phyloP scores from a whole-genome alignment of 2,888 invertebrate species.

The Melanostoma mellinum region DNA sequence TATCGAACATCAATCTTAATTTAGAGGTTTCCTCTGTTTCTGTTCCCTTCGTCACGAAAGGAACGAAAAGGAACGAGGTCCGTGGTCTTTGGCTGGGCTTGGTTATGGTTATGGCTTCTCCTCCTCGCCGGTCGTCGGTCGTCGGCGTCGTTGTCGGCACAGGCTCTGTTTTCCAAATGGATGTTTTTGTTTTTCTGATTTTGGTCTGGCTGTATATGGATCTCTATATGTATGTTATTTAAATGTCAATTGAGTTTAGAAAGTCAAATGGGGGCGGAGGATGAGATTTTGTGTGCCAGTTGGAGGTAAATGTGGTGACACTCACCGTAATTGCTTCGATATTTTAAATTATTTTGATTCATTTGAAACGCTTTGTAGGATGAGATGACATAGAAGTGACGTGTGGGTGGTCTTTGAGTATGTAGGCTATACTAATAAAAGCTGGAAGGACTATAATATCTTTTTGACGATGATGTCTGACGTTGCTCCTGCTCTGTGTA shows the following conservation, averaged over 20 bases:
- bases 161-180: background rate
- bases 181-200: constrained; percentile 1
- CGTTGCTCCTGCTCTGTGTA: no score
- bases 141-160: background rate
- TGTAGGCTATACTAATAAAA: no score
- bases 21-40: constrained; percentile 57
- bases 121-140: background rate
- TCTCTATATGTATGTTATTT: constrained; percentile 9
- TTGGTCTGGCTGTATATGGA: background rate
- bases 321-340: constrained; percentile 45
- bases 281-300: constrained; percentile 3
- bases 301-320: constrained; percentile 42
- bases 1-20: constrained; percentile 73
- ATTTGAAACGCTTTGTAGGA: constrained; percentile 23
- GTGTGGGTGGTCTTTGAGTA: background rate
- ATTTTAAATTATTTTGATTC: constrained; percentile 40
- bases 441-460: no score
- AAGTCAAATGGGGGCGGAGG: constrained; percentile 6
- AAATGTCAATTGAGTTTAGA: constrained; percentile 42
- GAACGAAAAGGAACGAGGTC: constrained; percentile 23
- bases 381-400: background rate
- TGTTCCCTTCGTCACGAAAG: constrained; percentile 18
- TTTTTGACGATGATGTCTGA: no score
- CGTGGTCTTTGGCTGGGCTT: constrained; percentile 15
- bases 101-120: constrained; percentile 16